Percentiles rank a stretch among this genome's conserved stretches.
Conservation (phyloP, 1,140 invertebrate genomes). For the Xylocopa sonorina region DNA sequence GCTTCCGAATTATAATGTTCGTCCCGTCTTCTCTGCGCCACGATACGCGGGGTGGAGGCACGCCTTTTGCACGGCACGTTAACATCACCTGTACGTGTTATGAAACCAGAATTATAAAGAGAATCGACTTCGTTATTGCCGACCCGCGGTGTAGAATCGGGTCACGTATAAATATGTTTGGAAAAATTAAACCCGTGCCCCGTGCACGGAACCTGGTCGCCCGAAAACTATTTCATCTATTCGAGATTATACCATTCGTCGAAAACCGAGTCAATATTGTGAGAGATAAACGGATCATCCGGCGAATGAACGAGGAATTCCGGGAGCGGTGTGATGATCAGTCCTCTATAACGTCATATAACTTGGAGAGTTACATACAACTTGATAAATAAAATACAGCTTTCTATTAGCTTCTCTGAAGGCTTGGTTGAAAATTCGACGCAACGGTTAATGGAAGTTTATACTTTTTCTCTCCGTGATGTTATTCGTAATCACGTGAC, state of each 20-base stretch:
- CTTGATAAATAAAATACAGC: no score
- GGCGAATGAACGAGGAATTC: not conserved
- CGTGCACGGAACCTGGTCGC: not conserved
- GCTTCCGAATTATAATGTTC: slow-evolving; percentile 89
- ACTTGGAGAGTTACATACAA: no score
- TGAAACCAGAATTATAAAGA: slow-evolving; percentile 68
- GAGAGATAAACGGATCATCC: not conserved
- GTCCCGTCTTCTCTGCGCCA: slow-evolving; percentile 93
- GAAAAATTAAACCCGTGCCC: slow-evolving; percentile 23
- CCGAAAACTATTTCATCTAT: not conserved
- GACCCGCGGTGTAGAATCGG: not conserved
- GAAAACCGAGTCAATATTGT: not conserved
- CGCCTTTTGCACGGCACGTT: slow-evolving; percentile 89
- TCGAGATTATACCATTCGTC: not conserved
- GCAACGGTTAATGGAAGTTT: not conserved
- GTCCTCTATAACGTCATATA: no score
- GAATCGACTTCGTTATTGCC: slow-evolving; percentile 66
- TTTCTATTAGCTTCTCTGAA: not conserved
- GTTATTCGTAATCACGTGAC: not conserved
- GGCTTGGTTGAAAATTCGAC: not conserved
- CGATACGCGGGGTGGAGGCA: slow-evolving; percentile 91
- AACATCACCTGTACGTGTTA: slow-evolving; percentile 81
- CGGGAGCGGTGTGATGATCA: not conserved
- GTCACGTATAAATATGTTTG: slow-evolving; percentile 57
- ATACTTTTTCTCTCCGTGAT: not conserved